Evolutionary conservation across 1,140 invertebrate genomes (phyloP).

Genomic region (Scaptomyza pallida): DNA sequence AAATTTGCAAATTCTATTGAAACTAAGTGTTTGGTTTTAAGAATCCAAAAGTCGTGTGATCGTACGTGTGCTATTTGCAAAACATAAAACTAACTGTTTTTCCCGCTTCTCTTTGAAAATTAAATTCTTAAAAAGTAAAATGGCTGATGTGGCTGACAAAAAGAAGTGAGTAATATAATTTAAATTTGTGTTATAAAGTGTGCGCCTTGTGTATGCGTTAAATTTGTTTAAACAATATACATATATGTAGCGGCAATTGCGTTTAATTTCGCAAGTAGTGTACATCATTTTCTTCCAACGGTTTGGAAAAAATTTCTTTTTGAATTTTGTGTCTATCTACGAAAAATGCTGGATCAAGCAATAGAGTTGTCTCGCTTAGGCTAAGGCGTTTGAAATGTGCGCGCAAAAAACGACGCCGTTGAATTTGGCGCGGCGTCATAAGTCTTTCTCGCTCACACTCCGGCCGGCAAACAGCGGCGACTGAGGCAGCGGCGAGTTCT

Average conservation of each 20-base stretch:
- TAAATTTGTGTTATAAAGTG: slow-evolving; percentile 35
- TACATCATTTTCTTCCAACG: slow-evolving; percentile 59
- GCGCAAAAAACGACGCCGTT: slow-evolving; percentile 80
- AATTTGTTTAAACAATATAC: slow-evolving; percentile 63
- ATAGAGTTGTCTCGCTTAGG: slow-evolving; percentile 61
- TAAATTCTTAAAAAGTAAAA: slow-evolving; percentile 73
- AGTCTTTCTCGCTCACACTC: slow-evolving; percentile 71
- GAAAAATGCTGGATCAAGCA: slow-evolving; percentile 55
- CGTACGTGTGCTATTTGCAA: slow-evolving; percentile 29
- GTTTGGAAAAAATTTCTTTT: slow-evolving; percentile 73
- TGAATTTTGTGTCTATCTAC: slow-evolving; percentile 79
- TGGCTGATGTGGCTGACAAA: slow-evolving; percentile 83
- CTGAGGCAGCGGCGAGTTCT: slow-evolving; percentile 48
- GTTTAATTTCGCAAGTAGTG: slow-evolving; percentile 55
- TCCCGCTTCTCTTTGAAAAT: slow-evolving; percentile 69
- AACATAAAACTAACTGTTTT: slow-evolving; percentile 45
- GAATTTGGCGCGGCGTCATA: slow-evolving; percentile 78
- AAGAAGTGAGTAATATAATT: slow-evolving; percentile 79
- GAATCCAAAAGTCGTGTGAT: slow-evolving; percentile 45
- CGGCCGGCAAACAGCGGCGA: slow-evolving; percentile 71
- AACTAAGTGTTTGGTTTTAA: slow-evolving; percentile 39
- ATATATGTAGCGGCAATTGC: slow-evolving; percentile 25
- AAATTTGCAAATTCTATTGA: slow-evolving; percentile 55
- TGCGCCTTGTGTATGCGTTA: slow-evolving; percentile 32
- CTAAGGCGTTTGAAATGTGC: slow-evolving; percentile 49